These are phyloP conservation scores for Microtus ochrogaster DNA, from an alignment of 2,113 vertebrate genomes.

Conservation along the genomic window DNA sequence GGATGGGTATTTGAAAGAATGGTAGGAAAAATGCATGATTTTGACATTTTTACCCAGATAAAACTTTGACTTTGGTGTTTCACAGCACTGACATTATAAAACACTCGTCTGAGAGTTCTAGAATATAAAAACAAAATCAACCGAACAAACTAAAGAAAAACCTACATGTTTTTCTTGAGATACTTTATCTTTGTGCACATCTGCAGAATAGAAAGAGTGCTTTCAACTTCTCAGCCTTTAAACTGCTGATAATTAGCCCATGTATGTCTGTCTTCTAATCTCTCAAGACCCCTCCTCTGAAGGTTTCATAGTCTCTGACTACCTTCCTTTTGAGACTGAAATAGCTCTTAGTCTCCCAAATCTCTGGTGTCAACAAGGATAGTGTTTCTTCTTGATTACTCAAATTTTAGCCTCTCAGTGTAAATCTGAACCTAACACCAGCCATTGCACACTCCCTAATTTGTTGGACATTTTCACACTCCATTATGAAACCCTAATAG, in stretches of 20 bases:
- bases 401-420: not conserved
- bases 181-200: not conserved
- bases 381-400: too few species aligned
- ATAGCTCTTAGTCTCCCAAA: not conserved
- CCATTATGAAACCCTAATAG: not conserved
- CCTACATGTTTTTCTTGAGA: not conserved
- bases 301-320: too few species aligned
- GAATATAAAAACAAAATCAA: not conserved
- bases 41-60: not conserved
- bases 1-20: not conserved
- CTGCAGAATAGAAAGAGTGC: not conserved
- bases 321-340: not conserved
- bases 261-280: not conserved
- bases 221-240: not conserved
- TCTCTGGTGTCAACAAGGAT: not conserved
- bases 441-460: not conserved
- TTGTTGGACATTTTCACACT: not conserved
- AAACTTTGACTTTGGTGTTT: not conserved
- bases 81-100: not conserved
- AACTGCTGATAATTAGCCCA: not conserved
- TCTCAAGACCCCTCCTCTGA: not conserved
- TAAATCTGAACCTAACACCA: not conserved
- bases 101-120: not conserved
- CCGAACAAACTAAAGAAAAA: not conserved
- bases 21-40: not conserved